Base-by-base conservation (phyloP, 2,888 invertebrate species). In the Drosophila stalkeri region DNA sequence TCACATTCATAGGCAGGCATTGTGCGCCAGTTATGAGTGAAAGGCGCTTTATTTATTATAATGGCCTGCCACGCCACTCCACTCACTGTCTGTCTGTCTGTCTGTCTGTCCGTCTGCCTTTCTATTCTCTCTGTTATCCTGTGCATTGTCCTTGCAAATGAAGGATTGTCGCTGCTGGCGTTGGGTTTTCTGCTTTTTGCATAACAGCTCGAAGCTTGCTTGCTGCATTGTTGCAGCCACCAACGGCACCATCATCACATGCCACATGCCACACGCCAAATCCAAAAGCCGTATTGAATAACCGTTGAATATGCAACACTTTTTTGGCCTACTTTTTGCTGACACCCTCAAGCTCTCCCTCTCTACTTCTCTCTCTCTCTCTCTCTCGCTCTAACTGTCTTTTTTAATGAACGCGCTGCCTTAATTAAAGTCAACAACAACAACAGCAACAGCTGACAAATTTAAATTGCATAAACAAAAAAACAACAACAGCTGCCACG, bases 91-190 rank as follows among this genome's bases (percentile, higher is more conserved):
- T 66, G 18, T 31, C 56, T 59, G 44, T 66, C 49, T 66, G 64
- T 66, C 59, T 67, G 46, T 55, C 65, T 69, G 33, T 35, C 59
- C 57, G 49, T 61, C 74, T 71, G 82, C 73, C 68, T 56, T 70
- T 69, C 60, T 47, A 69, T 68, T 57, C 51, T 31, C 31, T 27
- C 63, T 62, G 67, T 70, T 80, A 82, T 75, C 80, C 41, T 27
- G 78, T 39, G 78, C 85, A 91, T 91, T 90, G 91, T 90, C 85
- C 90, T 90, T 86, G 89, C 89, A 91, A 86, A 91, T 90, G 89
- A 88, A 86, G 83, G 85, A 77, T 86, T 71, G 76, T 72, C 77
- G 83, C 89, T 70, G 76, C 46, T 73, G 82, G 81, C 82, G 44
- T 20, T 20, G 44, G 57, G 84, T 31, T n/a, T 27, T 31, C 27